These are phyloP conservation scores for Hexactinellida sp. DNA, from an alignment of 37 sponge, comb jelly and placozoan species.

Conservation along the genomic window DNA sequence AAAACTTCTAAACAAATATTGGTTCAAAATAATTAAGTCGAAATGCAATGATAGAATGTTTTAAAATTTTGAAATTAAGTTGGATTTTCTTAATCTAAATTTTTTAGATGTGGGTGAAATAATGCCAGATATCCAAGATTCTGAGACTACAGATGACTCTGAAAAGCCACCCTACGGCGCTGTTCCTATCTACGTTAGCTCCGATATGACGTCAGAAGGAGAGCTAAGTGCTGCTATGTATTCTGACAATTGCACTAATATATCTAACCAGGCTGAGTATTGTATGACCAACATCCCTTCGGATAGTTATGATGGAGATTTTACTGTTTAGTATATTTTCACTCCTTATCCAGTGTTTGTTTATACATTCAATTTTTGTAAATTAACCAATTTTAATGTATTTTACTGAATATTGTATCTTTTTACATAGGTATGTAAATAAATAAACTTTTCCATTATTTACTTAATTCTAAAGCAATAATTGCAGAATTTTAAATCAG, in stretches of 20 bases:
- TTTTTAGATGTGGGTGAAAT: not conserved
- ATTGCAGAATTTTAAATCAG: too few species aligned
- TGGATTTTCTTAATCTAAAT: too few species aligned
- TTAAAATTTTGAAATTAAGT: too few species aligned
- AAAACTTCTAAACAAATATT: too few species aligned
- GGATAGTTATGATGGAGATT: constrained; percentile 5
- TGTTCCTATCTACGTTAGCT: not conserved
- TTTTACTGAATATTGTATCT: not conserved
- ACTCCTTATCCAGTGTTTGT: not conserved
- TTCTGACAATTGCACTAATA: not conserved
- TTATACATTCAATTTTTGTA: not conserved
- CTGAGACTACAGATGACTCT: not conserved
- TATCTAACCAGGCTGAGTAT: not conserved
- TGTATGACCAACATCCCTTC: not conserved
- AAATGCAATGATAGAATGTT: too few species aligned
- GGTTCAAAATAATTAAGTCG: too few species aligned
- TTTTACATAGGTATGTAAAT: too few species aligned
- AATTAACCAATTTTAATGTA: not conserved
- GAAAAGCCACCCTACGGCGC: not conserved
- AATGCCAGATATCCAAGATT: not conserved
- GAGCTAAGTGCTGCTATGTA: not conserved
- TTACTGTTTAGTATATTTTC: not conserved
- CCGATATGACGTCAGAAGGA: constrained; percentile 6
- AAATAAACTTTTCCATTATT: too few species aligned
- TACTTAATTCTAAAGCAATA: too few species aligned